phyloP scores from a whole-genome alignment of 2,113 vertebrate genomes.

The Charina bottae region DNA sequence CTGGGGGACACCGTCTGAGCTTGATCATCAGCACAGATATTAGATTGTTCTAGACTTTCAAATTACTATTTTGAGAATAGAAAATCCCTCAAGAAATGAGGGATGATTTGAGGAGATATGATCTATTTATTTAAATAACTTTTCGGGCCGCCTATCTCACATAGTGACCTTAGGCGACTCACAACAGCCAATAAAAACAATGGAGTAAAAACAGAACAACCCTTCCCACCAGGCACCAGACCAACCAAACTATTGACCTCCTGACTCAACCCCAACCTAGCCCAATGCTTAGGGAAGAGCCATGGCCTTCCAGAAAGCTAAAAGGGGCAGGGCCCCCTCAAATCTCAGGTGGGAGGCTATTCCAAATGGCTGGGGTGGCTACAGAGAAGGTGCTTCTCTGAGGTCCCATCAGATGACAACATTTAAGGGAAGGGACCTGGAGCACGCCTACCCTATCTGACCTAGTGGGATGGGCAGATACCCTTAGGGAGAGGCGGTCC shows the following conservation, averaged over 20 bases:
- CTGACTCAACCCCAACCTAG: too few species aligned
- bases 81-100: too few species aligned
- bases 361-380: background rate
- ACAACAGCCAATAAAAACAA: background rate
- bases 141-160: too few species aligned
- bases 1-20: background rate
- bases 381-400: background rate
- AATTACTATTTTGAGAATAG: background rate
- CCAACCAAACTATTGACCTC: too few species aligned
- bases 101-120: too few species aligned
- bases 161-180: too few species aligned
- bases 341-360: background rate
- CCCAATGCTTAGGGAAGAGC: background rate
- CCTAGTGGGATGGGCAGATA: background rate
- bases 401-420: background rate
- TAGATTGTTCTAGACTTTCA: background rate
- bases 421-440: background rate
- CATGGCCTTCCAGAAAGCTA: background rate
- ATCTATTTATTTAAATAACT: too few species aligned
- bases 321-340: background rate
- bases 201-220: background rate
- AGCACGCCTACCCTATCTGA: background rate
- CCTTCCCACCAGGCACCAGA: background rate
- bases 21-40: background rate
- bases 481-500: background rate